A percentile compares a stretch with the other conserved stretches of the same genome.
Conservation (phyloP, 2,797 vertebrate species). For the Diplodus puntazzo region DNA sequence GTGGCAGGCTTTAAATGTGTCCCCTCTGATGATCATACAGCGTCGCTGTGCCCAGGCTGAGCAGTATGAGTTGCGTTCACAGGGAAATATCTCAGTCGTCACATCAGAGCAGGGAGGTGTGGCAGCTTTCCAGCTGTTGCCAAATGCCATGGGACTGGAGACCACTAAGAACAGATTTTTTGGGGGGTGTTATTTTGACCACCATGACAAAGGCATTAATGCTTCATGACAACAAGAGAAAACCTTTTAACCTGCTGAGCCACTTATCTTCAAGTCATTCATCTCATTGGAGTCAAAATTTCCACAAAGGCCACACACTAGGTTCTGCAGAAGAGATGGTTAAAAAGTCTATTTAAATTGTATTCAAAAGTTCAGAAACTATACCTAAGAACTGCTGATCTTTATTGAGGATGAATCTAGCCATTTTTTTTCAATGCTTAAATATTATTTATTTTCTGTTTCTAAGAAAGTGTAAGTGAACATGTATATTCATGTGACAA, state of each 20-base stretch:
- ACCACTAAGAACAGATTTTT: constrained; percentile 20
- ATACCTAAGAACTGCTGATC: background rate
- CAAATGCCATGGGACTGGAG: constrained; percentile 76
- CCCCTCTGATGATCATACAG: constrained; percentile 85
- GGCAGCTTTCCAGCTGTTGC: constrained; percentile 87
- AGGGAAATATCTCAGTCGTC: constrained; percentile 83
- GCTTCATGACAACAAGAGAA: background rate
- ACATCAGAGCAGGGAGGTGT: constrained; percentile 84
- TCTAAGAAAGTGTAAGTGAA: background rate
- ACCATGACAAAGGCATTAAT: background rate
- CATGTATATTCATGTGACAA: background rate
- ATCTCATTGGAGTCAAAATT: constrained; percentile 83
- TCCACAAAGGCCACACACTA: constrained; percentile 84
- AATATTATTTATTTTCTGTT: background rate
- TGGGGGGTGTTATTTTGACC: background rate
- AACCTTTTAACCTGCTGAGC: constrained; percentile 54
- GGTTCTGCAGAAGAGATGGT: constrained; percentile 60
- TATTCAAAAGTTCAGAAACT: background rate
- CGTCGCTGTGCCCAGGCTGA: constrained; percentile 87
- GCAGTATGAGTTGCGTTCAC: constrained; percentile 88
- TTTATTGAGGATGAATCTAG: background rate
- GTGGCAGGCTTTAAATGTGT: constrained; percentile 86
- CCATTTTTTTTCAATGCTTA: background rate
- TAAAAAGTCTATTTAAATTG: background rate
- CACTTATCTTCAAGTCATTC: constrained; percentile 80